phyloP scores from a whole-genome alignment of 2,113 vertebrate genomes.

The Lanius ludovicianus region DNA sequence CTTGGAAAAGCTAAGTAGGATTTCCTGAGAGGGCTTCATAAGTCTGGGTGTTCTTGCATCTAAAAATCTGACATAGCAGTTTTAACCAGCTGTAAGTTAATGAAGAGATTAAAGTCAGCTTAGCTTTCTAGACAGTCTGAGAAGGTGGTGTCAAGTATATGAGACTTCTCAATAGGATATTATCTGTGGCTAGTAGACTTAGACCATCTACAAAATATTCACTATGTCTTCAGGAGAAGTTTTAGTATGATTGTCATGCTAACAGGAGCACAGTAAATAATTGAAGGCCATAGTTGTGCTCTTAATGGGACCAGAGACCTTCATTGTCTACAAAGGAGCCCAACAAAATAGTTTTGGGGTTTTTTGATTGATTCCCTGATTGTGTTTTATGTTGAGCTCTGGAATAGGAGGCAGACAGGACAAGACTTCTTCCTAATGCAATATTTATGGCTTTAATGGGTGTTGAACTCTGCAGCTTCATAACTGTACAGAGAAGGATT shows the following conservation, averaged over 20 bases:
- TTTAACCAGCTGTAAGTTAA: neutral
- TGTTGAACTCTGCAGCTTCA: neutral
- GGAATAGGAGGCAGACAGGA: neutral
- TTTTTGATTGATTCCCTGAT: accelerated
- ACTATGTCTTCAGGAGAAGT: neutral
- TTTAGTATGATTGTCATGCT: neutral
- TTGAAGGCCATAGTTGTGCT: neutral
- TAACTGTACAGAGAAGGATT: neutral
- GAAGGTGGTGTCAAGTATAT: neutral
- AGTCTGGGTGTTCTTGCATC: neutral
- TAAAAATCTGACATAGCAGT: neutral
- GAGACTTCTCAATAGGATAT: neutral
- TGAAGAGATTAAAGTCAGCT: neutral
- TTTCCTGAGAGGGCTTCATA: neutral
- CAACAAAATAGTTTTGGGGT: neutral
- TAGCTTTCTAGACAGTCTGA: neutral
- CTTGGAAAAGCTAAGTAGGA: neutral
- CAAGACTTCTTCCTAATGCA: neutral
- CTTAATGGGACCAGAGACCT: neutral
- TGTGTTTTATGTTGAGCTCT: neutral
- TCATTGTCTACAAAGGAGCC: neutral
- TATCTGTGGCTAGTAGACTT: neutral
- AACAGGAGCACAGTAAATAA: neutral
- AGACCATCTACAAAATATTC: neutral
- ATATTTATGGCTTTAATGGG: neutral